These are phyloP conservation scores for zebrafish (Danio rerio) DNA, from an alignment of 2,113 vertebrate genomes.

Conservation along the genomic window DNA sequence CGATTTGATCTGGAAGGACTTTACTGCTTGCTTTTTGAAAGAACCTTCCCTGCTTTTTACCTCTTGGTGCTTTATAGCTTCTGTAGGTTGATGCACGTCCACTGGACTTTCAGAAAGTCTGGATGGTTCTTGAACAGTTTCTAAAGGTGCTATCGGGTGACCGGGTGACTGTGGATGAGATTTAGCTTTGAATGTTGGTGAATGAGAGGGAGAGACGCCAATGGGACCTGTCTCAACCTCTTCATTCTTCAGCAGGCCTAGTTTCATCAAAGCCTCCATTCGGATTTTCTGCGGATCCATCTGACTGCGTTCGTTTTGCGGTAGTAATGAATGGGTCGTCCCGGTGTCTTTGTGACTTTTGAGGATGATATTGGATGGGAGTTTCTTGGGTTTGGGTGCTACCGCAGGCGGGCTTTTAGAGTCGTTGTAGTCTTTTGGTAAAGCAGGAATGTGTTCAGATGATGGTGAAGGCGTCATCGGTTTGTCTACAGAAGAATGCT, in stretches of 20 bases:
- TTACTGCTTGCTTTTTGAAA: slow-evolving; percentile 17
- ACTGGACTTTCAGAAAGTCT: not conserved
- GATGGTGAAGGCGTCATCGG: not conserved
- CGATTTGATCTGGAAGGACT: slow-evolving; percentile 75
- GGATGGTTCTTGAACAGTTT: not conserved
- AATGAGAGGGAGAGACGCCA: slow-evolving; percentile 52
- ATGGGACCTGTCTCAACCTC: slow-evolving; percentile 53
- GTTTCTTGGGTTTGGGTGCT: slow-evolving; percentile 85
- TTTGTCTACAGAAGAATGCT: slow-evolving; percentile 20
- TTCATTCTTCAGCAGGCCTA: slow-evolving; percentile 82
- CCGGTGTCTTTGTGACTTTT: slow-evolving; percentile 76
- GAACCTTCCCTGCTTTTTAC: slow-evolving; percentile 8
- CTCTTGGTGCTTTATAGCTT: not conserved
- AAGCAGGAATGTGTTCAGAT: slow-evolving; percentile 40
- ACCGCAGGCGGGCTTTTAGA: slow-evolving; percentile 78
- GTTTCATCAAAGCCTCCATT: slow-evolving; percentile 85
- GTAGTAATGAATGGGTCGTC: not conserved
- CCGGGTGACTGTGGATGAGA: slow-evolving; percentile 28
- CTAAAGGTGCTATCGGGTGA: not conserved
- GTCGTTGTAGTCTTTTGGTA: slow-evolving; percentile 54
- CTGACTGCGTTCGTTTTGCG: slow-evolving; percentile 46
- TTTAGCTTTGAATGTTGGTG: slow-evolving; percentile 57
- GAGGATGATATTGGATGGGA: slow-evolving; percentile 88
- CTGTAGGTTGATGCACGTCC: not conserved
- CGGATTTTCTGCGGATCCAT: slow-evolving; percentile 74